Evolutionary conservation across 2,888 invertebrate species (phyloP).

Genomic region (Artemia sinica): DNA sequence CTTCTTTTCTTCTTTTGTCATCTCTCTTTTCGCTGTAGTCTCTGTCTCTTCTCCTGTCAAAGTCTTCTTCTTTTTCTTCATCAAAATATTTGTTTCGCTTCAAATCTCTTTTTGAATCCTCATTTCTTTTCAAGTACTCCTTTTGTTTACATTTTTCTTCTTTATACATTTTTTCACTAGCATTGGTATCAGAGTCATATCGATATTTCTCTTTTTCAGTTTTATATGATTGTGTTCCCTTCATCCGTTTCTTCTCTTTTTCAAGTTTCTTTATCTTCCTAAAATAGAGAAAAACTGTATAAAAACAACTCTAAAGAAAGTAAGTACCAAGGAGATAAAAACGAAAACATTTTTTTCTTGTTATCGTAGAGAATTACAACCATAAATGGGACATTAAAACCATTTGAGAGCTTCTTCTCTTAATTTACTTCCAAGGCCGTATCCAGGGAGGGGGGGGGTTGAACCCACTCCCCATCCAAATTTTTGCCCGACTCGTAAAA

Average conservation of each 20-base stretch:
- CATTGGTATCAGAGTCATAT: background rate
- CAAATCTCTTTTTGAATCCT: background rate
- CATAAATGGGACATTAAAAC: no score
- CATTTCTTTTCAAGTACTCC: background rate
- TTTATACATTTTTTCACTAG: background rate
- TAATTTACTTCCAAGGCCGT: no score
- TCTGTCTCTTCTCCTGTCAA: background rate
- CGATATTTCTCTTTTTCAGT: background rate
- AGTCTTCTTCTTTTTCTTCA: no score
- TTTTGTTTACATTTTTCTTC: background rate
- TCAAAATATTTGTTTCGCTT: background rate
- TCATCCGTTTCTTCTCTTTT: slow-evolving; percentile 5
- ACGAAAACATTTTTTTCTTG: no score
- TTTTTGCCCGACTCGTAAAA: no score
- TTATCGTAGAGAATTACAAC: no score
- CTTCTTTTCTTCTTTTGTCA: background rate
- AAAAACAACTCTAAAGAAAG: no score
- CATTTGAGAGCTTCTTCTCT: no score
- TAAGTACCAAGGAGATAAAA: no score
- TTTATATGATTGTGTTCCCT: background rate
- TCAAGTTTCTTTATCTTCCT: slow-evolving; percentile 13
- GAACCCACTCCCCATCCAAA: no score
- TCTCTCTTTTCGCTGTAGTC: background rate
- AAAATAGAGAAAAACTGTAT: background rate
- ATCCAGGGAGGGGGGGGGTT: no score